Evolutionary conservation across 23 tunicate genomes (phyloP).

Genomic region (Styela plicata): DNA sequence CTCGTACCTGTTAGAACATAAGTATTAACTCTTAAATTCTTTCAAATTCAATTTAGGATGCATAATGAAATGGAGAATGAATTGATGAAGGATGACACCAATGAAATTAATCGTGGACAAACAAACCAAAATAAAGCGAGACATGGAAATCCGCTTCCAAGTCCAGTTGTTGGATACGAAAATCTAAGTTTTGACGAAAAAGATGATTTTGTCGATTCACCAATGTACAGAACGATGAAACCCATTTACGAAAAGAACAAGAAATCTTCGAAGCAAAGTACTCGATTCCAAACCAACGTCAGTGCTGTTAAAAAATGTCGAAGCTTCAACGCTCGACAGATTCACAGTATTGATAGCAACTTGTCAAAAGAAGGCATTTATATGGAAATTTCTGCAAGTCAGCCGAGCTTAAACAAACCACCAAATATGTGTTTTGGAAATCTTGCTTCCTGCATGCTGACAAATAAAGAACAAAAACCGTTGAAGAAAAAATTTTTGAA

Average conservation of each 20-base stretch:
- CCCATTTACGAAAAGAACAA: not conserved
- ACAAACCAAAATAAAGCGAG: not conserved
- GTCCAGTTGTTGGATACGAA: not conserved
- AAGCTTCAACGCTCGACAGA: not conserved
- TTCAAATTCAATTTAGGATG: no score
- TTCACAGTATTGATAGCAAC: not conserved
- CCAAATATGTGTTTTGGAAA: not conserved
- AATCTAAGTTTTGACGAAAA: not conserved
- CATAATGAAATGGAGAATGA: slow-evolving; percentile 3
- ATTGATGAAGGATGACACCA: not conserved
- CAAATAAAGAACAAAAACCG: not conserved
- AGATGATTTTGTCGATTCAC: not conserved
- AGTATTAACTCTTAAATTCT: no score
- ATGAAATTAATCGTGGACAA: not conserved
- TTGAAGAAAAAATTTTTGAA: not conserved
- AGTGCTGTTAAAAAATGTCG: not conserved
- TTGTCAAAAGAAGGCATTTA: not conserved
- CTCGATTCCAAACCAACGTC: not conserved
- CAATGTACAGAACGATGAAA: not conserved
- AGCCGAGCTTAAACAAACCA: not conserved
- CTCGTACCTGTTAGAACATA: no score
- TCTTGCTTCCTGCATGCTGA: not conserved
- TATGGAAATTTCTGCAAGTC: not conserved
- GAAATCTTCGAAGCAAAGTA: not conserved
- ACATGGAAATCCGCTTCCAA: not conserved